phyloP scores from a whole-genome alignment of 1,140 invertebrate species.

The Neotoxoptera formosana region DNA sequence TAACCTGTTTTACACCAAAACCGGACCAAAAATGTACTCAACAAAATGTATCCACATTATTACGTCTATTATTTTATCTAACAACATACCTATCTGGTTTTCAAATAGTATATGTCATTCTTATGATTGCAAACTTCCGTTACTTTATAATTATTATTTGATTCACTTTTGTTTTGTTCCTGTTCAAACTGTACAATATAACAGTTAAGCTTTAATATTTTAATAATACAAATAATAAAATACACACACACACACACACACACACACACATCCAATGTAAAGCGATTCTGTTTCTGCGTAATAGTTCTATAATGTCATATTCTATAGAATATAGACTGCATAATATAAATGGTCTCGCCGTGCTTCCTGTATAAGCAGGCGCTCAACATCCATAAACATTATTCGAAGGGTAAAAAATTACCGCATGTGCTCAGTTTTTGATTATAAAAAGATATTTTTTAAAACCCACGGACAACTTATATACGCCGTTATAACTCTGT shows the following conservation, averaged over 20 bases:
- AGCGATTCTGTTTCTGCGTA: neutral
- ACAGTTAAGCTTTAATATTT: neutral
- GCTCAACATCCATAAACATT: neutral
- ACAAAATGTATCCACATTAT: neutral
- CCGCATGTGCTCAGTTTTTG: neutral
- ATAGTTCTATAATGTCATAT: neutral
- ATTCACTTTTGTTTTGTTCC: neutral
- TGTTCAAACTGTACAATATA: neutral
- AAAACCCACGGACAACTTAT: neutral
- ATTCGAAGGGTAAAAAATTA: neutral
- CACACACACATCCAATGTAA: neutral
- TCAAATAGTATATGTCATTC: neutral
- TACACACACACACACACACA: neutral
- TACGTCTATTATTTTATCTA: neutral
- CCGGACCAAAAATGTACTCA: neutral
- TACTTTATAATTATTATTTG: neutral
- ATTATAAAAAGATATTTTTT: neutral
- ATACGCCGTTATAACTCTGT: neutral
- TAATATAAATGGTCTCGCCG: neutral
- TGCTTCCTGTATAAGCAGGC: neutral
- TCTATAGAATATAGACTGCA: neutral
- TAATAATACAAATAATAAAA: neutral
- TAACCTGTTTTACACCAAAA: neutral
- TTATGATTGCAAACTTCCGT: neutral
- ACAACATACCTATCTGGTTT: neutral